Evolutionary conservation across 2,797 vertebrate genomes (phyloP), one percentile per base, ranked within the genome.

Genomic region (Ctenopoma kingsleyae): DNA sequence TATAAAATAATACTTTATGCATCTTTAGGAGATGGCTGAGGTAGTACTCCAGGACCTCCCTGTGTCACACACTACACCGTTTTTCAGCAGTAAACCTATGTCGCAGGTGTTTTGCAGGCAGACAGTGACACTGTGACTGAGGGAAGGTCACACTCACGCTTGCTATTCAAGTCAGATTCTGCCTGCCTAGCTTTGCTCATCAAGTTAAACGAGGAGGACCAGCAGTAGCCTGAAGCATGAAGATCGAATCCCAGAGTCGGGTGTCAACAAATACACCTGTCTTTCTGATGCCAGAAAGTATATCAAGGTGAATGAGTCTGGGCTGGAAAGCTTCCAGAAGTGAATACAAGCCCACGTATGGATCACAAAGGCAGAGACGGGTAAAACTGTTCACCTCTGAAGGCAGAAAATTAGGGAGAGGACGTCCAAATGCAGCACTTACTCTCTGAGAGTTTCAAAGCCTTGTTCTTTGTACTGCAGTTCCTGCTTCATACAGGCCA

Each of bases 401-500:
- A 17, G 4, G 50, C 8, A 11, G 44, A 10, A 27, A 6, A 6
- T 17, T 17, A 3, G 43, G 16, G 16, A 17, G 16, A 17, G 5
- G 40, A 46, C 0, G 20, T 47, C 1, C 1, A 22, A 22, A 43
- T 5, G 65, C n/a, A 67, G 32, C 51, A 94, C 97, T 96, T 93
- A 99, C 98, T 96, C 95, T 93, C 95, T 96, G 62, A 99, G 91
- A 0, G 98, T 99, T 87, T 97, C 95, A 57, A 96, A 97, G 86
- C 98, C 98, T 84, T 95, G 96, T 81, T 99, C 97, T 90, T 99
- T 99, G 88, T 94, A 98, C 84, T 96, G 96, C 23, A 99, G 95
- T 84, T 99, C 98, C 74, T 98, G 97, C 76, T 95, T 96, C 94
- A 99, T 97, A 38, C 95, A 96, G 88, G 96, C 95, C 90, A 99